Percentiles rank a stretch among this genome's conserved stretches.
phyloP scores from a whole-genome alignment of 1,140 invertebrate species.

The Aphelenchoides avenae region DNA sequence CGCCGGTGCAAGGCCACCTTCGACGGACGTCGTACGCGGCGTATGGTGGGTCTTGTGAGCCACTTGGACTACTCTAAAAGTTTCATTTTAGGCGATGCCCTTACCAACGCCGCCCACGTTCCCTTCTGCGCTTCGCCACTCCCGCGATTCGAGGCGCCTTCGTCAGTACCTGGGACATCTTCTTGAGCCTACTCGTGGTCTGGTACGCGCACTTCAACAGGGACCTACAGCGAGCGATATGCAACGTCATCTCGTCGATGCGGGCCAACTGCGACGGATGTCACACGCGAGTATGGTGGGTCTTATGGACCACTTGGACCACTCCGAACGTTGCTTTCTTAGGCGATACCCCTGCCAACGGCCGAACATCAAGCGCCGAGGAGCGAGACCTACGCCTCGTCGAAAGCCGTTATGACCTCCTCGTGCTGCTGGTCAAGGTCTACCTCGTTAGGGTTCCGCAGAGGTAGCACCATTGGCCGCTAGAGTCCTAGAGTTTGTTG shows the following conservation, averaged over 20 bases:
- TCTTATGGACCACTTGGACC: not conserved
- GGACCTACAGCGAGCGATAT: constrained; percentile 20
- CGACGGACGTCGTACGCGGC: constrained; percentile 29
- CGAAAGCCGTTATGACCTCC: constrained; percentile 34
- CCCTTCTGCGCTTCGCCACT: constrained; percentile 30
- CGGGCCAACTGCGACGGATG: constrained; percentile 37
- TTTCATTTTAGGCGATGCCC: constrained; percentile 4
- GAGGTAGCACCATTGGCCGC: no score
- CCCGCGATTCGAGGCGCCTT: constrained; percentile 20
- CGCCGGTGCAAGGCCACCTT: constrained; percentile 34
- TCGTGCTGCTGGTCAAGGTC: no score
- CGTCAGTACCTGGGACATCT: constrained; percentile 45
- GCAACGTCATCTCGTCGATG: constrained; percentile 32
- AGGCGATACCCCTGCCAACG: not conserved
- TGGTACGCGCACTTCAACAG: constrained; percentile 37
- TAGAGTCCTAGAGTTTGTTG: no score
- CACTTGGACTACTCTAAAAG: not conserved
- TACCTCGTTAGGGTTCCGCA: no score
- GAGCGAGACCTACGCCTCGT: constrained; percentile 31
- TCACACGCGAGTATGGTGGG: constrained; percentile 25
- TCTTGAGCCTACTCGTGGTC: constrained; percentile 34
- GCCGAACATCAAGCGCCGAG: not conserved
- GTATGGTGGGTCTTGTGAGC: constrained; percentile 22
- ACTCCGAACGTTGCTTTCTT: not conserved
- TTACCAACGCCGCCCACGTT: not conserved